Conservation (phyloP, 2,888 invertebrate species). For the Plutella xylostella region DNA sequence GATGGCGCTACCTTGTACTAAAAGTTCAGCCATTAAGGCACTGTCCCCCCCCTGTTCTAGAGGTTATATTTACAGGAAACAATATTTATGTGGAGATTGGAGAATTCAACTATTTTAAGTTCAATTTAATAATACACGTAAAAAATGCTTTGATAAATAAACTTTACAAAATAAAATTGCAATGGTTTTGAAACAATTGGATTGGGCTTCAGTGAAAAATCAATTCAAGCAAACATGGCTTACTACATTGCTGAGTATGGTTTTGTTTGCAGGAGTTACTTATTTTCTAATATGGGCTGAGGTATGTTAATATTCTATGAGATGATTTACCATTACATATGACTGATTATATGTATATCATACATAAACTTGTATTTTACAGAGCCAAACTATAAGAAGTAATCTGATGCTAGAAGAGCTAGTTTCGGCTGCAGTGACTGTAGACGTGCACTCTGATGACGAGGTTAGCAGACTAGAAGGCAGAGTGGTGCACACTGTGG, state of each 20-base stretch:
- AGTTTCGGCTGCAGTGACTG: constrained; percentile 54
- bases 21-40: no score
- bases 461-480: constrained; percentile 77
- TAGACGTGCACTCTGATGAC: constrained; percentile 78
- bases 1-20: no score
- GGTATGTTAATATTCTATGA: constrained; percentile 58
- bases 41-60: no score
- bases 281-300: constrained; percentile 88
- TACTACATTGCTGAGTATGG: constrained; percentile 75
- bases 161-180: constrained; percentile 1
- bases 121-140: no score
- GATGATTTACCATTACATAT: background rate
- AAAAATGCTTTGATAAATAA: no score
- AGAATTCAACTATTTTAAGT: no score
- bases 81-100: no score
- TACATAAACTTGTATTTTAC: background rate
- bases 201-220: constrained; percentile 45
- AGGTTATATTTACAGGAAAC: no score
- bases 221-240: constrained; percentile 80
- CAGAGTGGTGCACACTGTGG: constrained; percentile 81
- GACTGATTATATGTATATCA: background rate
- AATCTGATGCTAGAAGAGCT: constrained; percentile 85
- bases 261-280: constrained; percentile 75
- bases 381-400: constrained; percentile 77
- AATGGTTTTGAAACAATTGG: constrained; percentile 49